A percentile compares a stretch with the other conserved stretches of the same genome.
These are phyloP conservation scores for Notocelia uddmanniana DNA, from an alignment of 2,888 invertebrate genomes.

Conservation along the genomic window DNA sequence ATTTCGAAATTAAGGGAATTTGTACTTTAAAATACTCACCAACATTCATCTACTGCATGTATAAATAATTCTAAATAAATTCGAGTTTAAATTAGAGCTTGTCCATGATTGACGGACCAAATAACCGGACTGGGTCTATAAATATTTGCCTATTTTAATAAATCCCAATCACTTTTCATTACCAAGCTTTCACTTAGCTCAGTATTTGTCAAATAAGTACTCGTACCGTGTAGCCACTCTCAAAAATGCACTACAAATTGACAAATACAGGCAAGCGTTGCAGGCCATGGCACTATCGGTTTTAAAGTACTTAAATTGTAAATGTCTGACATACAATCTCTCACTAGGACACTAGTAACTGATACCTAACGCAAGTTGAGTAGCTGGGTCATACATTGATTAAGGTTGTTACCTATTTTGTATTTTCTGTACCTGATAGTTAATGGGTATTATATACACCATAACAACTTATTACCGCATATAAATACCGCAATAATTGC, in stretches of 20 bases:
- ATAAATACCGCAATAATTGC: background rate
- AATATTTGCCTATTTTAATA: slow-evolving; percentile 4
- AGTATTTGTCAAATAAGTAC: background rate
- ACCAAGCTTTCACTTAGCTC: background rate
- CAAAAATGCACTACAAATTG: background rate
- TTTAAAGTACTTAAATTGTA: background rate
- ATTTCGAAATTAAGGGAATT: slow-evolving; percentile 48
- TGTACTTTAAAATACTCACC: slow-evolving; percentile 69
- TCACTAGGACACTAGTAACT: slow-evolving; percentile 1
- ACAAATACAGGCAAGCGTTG: slow-evolving; percentile 14
- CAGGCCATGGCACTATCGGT: slow-evolving; percentile 20
- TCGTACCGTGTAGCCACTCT: background rate
- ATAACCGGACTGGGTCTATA: slow-evolving; percentile 14
- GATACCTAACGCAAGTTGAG: background rate
- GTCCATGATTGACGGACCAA: slow-evolving; percentile 54
- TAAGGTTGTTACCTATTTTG: background rate
- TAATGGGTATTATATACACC: too few species aligned
- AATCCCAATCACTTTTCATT: slow-evolving; percentile 3
- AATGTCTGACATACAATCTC: background rate
- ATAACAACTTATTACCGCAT: background rate
- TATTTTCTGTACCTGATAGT: background rate
- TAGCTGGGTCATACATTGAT: background rate
- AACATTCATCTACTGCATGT: slow-evolving; percentile 66
- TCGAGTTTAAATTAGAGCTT: slow-evolving; percentile 59
- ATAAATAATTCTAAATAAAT: slow-evolving; percentile 70